phyloP scores from a whole-genome alignment of 2,113 vertebrate species.

The Silurus asotus region DNA sequence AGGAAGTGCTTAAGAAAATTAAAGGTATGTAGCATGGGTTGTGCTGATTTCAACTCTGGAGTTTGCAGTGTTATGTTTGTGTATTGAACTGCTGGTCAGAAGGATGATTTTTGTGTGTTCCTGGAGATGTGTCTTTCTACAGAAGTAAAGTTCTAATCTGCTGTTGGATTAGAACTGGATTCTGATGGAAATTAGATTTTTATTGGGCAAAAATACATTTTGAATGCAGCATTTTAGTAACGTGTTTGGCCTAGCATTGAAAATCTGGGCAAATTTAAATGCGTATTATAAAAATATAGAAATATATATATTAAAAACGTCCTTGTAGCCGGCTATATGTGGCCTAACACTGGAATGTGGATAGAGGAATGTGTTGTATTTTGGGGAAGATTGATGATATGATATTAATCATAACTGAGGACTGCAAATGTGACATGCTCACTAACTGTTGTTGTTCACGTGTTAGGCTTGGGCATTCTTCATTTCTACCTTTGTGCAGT shows the following conservation, averaged over 20 bases:
- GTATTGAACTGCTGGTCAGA: neutral
- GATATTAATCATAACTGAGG: neutral
- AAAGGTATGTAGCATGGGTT: constrained; percentile 59
- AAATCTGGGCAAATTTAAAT: neutral
- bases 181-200: neutral
- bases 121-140: neutral
- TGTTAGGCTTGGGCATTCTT: neutral
- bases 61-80: constrained; percentile 24
- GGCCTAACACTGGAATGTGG: neutral
- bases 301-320: neutral
- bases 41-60: neutral
- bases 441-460: neutral
- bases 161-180: neutral
- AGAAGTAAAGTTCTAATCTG: neutral
- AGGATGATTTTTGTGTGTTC: neutral
- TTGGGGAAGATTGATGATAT: neutral
- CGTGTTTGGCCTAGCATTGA: neutral
- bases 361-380: neutral
- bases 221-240: neutral
- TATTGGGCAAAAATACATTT: neutral
- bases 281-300: neutral
- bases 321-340: neutral
- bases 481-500: neutral
- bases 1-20: constrained; percentile 31
- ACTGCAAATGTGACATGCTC: neutral